phyloP scores from a whole-genome alignment of 2,113 vertebrate genomes.

The Zosterops hypoxanthus region DNA sequence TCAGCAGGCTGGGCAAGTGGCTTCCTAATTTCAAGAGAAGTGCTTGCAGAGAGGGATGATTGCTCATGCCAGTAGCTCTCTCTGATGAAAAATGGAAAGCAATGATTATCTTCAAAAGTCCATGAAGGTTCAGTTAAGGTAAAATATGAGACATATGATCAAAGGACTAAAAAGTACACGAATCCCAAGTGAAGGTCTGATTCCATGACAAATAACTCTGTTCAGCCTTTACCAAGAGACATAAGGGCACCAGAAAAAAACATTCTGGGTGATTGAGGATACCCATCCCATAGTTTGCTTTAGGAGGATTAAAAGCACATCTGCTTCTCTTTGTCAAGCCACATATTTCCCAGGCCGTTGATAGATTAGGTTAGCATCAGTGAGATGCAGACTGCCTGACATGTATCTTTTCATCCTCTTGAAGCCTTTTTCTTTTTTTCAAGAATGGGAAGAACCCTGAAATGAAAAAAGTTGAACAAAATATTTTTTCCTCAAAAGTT shows the following conservation, averaged over 20 bases:
- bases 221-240: conserved; percentile 31
- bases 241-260: conserved; percentile 45
- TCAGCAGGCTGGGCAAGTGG: neutral
- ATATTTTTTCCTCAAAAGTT: neutral
- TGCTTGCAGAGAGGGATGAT: neutral
- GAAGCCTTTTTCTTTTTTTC: neutral
- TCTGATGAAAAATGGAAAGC: conserved; percentile 47
- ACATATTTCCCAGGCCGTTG: conserved; percentile 28
- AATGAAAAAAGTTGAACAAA: neutral
- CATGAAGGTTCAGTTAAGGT: conserved; percentile 40
- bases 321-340: conserved; percentile 53
- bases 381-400: neutral
- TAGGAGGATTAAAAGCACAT: conserved; percentile 58
- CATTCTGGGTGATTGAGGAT: conserved; percentile 33
- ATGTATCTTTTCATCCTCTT: conserved; percentile 5
- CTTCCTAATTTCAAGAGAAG: neutral
- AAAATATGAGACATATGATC: conserved; percentile 47
- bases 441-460: neutral
- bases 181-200: conserved; percentile 19
- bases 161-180: conserved; percentile 47
- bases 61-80: neutral
- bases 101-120: conserved; percentile 26
- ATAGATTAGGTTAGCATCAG: conserved; percentile 44
- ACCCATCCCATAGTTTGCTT: neutral
- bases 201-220: conserved; percentile 25